Evolutionary conservation across 1,140 invertebrate genomes (phyloP).

Genomic region (Mya arenaria): DNA sequence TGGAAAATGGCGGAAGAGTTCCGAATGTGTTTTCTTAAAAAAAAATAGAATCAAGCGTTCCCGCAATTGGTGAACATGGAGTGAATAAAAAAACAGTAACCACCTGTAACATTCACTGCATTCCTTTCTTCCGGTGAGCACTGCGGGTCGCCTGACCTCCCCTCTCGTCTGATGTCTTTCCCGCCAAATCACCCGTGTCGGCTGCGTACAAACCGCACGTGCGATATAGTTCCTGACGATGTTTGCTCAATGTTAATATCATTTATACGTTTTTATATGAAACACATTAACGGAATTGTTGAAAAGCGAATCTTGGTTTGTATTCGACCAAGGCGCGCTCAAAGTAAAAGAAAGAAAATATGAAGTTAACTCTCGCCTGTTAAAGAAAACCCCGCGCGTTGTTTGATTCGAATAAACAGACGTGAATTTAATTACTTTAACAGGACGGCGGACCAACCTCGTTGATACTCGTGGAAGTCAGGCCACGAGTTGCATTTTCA

Average conservation of each 20-base stretch:
- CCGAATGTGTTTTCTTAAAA: no score
- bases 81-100: no score
- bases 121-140: no score
- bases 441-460: neutral
- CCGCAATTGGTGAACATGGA: no score
- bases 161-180: constrained; percentile 7
- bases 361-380: constrained; percentile 16
- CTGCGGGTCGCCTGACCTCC: no score
- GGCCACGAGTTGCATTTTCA: no score
- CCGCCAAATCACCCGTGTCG: constrained; percentile 9
- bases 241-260: constrained; percentile 34
- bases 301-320: constrained; percentile 20
- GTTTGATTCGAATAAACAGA: neutral
- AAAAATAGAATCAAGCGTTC: no score
- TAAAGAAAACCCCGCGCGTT: neutral
- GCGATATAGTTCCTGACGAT: constrained; percentile 18
- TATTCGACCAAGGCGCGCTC: constrained; percentile 1
- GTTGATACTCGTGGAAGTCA: neutral
- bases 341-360: constrained; percentile 9
- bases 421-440: neutral
- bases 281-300: constrained; percentile 32
- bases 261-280: constrained; percentile 39
- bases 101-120: no score
- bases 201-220: constrained; percentile 37
- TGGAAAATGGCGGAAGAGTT: no score